These are phyloP conservation scores for Philereme transversata DNA, from an alignment of 2,888 invertebrate species.

Conservation along the genomic window DNA sequence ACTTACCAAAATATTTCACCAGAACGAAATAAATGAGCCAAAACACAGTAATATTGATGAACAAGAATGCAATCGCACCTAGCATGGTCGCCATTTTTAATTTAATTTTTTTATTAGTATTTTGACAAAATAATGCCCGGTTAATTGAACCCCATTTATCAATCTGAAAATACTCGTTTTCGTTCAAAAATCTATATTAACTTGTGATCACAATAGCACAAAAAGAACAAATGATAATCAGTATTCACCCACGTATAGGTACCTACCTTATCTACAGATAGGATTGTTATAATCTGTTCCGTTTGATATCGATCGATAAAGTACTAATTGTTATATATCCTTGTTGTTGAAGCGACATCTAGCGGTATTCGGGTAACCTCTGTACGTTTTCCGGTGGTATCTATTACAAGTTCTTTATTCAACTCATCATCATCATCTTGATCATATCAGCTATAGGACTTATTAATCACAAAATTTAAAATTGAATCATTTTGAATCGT, in stretches of 20 bases:
- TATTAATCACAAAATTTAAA: too few relatives aligned
- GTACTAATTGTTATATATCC: slow-evolving; percentile 4
- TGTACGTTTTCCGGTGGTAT: too few relatives aligned
- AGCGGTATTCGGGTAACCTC: not conserved
- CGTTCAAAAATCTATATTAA: not conserved
- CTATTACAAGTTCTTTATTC: too few relatives aligned
- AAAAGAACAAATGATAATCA: slow-evolving; percentile 15
- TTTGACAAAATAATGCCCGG: too few relatives aligned
- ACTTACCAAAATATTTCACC: slow-evolving; percentile 65
- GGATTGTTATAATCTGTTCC: slow-evolving; percentile 13
- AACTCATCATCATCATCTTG: too few relatives aligned
- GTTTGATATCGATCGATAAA: slow-evolving; percentile 5
- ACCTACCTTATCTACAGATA: slow-evolving; percentile 17
- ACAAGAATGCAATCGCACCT: slow-evolving; percentile 57
- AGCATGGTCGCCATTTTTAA: slow-evolving; percentile 50
- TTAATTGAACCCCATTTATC: not conserved
- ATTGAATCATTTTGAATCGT: too few relatives aligned
- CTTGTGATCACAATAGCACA: not conserved
- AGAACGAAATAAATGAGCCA: slow-evolving; percentile 61
- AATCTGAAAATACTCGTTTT: not conserved
- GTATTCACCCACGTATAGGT: not conserved
- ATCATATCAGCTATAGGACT: too few relatives aligned
- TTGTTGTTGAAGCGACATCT: slow-evolving; percentile 5
- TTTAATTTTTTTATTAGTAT: not conserved
- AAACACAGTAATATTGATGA: slow-evolving; percentile 58